Conservation (phyloP, 2,888 invertebrate species). For the Zaprionus bogoriensis region DNA sequence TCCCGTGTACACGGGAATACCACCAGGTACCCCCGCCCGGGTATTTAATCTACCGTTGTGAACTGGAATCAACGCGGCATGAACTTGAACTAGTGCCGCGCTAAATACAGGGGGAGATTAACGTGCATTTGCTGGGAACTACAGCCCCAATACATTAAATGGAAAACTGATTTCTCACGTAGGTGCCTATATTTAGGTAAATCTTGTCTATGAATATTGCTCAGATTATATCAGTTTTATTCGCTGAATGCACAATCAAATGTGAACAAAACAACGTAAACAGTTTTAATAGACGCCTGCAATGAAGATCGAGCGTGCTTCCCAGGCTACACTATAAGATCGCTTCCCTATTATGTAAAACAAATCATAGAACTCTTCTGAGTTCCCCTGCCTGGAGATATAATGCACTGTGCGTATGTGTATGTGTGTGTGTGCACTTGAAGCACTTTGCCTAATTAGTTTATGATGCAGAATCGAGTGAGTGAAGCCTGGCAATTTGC, state of each 20-base stretch:
- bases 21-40: not conserved
- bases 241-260: too few species aligned
- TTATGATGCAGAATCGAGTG: constrained; percentile 45
- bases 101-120: constrained; percentile 7
- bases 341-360: not conserved
- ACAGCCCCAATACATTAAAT: not conserved
- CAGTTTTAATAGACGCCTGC: too few species aligned
- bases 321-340: not conserved
- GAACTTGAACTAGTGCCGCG: constrained; percentile 40
- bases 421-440: not conserved
- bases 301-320: not conserved
- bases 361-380: not conserved
- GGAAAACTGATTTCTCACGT: not conserved
- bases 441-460: constrained; percentile 56
- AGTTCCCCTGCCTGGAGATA: not conserved
- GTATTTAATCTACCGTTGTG: constrained; percentile 17
- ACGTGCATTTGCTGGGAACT: not conserved
- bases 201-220: too few species aligned
- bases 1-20: constrained; percentile 7
- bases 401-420: not conserved
- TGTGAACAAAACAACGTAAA: too few species aligned
- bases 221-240: too few species aligned
- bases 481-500: constrained; percentile 46
- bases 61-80: constrained; percentile 33
- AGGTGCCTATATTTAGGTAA: too few species aligned